A percentile compares a stretch with the other conserved stretches of the same genome.
Conservation (phyloP, 2,888 invertebrate genomes). For the Timandra comae region DNA sequence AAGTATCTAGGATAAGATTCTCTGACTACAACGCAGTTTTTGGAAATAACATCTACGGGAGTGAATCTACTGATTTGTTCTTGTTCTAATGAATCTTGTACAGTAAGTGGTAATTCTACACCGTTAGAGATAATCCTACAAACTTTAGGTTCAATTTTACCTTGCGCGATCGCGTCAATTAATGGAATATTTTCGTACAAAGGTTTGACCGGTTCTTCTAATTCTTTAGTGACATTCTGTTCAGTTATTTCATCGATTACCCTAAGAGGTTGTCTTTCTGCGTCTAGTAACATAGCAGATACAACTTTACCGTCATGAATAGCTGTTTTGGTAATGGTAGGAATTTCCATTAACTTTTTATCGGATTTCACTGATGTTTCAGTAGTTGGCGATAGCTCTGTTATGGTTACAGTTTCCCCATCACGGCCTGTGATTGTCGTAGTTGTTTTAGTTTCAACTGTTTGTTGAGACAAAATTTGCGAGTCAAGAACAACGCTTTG, state of each 20-base stretch:
- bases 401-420: conserved; percentile 7
- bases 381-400: conserved; percentile 14
- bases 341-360: conserved; percentile 28
- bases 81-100: conserved; percentile 83
- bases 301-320: conserved; percentile 45
- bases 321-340: conserved; percentile 18
- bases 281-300: conserved; percentile 61
- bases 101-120: conserved; percentile 78
- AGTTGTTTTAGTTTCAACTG: no score
- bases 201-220: conserved; percentile 39
- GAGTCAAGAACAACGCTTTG: conserved; percentile 2
- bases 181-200: conserved; percentile 71
- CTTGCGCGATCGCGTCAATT: conserved; percentile 79
- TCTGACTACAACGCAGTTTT: conserved; percentile 78
- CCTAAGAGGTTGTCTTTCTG: conserved; percentile 63
- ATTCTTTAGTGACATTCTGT: conserved; percentile 58
- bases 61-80: conserved; percentile 81
- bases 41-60: conserved; percentile 80
- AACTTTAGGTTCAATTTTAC: conserved; percentile 80
- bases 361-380: conserved; percentile 25
- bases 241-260: conserved; percentile 69
- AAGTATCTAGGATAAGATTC: conserved; percentile 72
- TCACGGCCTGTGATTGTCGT: conserved; percentile 5
- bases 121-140: conserved; percentile 79
- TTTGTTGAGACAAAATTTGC: no score